These are phyloP conservation scores for Troilus luridus DNA, from an alignment of 2,888 invertebrate genomes.

Conservation along the genomic window DNA sequence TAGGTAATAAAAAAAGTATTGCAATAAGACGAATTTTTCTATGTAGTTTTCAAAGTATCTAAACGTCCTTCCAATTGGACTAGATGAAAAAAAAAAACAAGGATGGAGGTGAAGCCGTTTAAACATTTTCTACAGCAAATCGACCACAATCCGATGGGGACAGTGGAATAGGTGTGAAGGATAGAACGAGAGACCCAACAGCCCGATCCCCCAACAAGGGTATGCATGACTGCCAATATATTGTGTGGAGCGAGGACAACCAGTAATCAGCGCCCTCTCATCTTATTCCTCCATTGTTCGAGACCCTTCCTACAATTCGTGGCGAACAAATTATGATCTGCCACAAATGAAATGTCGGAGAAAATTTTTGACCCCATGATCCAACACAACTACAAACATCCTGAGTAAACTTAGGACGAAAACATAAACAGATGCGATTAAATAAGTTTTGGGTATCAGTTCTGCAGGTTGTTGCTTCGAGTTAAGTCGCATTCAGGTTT, in stretches of 20 bases:
- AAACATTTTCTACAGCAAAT: slow-evolving; percentile 17
- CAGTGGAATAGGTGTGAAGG: slow-evolving; percentile 38
- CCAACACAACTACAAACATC: too few relatives aligned
- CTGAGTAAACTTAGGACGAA: too few relatives aligned
- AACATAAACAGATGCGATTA: too few relatives aligned
- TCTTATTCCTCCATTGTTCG: slow-evolving; percentile 24
- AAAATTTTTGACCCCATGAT: too few relatives aligned
- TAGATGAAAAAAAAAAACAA: background rate
- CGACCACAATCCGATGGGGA: background rate
- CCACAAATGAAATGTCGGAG: too few relatives aligned
- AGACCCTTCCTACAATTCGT: background rate
- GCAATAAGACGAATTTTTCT: too few relatives aligned
- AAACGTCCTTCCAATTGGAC: too few relatives aligned
- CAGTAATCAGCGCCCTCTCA: background rate
- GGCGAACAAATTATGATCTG: background rate
- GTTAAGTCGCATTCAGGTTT: too few relatives aligned
- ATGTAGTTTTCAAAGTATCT: too few relatives aligned
- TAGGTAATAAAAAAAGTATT: too few relatives aligned
- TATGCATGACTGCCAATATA: slow-evolving; percentile 46
- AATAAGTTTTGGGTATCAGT: too few relatives aligned
- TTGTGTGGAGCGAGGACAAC: slow-evolving; percentile 5
- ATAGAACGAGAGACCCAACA: background rate
- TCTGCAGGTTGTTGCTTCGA: too few relatives aligned
- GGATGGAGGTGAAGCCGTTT: slow-evolving; percentile 27
- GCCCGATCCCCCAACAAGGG: background rate